These are phyloP conservation scores for Cygnus atratus DNA, from an alignment of 2,113 vertebrate species.

Conservation along the genomic window DNA sequence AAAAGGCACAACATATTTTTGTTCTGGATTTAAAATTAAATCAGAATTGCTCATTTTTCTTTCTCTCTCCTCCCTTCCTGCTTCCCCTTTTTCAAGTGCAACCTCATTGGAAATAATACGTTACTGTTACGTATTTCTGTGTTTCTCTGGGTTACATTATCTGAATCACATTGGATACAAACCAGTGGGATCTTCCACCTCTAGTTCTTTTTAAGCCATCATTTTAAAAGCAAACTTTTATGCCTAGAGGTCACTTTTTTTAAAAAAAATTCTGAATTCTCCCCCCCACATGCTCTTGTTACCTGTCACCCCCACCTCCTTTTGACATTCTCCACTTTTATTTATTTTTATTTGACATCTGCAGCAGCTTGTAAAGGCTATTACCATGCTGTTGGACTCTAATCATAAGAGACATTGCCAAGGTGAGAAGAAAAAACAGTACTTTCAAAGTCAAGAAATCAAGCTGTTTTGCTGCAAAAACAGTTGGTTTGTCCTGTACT, in stretches of 20 bases:
- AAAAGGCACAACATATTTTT: neutral
- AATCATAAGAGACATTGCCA: conserved; percentile 8
- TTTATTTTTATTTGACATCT: conserved; percentile 24
- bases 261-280: neutral
- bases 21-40: neutral
- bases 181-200: neutral
- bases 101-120: neutral
- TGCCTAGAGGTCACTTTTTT: neutral
- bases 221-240: neutral
- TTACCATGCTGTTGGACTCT: neutral
- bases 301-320: neutral
- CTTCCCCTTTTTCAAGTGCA: neutral
- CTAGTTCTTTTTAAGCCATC: neutral
- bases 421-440: neutral
- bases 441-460: neutral
- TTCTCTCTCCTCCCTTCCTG: neutral
- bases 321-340: conserved; percentile 27
- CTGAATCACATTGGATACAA: neutral
- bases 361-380: conserved; percentile 11
- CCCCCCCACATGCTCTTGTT: neutral
- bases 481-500: neutral
- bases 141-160: neutral
- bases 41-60: neutral
- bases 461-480: neutral
- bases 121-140: neutral